Base-by-base conservation (phyloP, 2,888 invertebrate species). In the Microctonus aethiopoides region DNA sequence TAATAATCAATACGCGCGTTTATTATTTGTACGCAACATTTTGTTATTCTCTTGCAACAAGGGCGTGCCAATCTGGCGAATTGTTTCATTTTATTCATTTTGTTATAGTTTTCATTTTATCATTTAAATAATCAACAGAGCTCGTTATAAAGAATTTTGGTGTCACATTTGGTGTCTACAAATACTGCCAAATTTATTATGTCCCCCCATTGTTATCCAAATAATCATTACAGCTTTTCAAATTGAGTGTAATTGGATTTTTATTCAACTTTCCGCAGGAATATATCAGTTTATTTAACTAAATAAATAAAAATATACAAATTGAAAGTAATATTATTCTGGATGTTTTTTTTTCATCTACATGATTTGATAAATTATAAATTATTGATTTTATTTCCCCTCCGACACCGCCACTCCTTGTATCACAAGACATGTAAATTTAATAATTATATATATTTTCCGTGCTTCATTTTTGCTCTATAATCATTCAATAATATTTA, bases 1-100 rank as follows among this genome's bases (percentile, higher is more conserved):
- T 80, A 78, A 77, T 77, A 79, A 81, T 79, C 76, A 81, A 81
- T 81, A 83, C 78, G 78, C 77, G 75, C 70, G 77, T 77, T 72
- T 75, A 70, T 78, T 77, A 74, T 77, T 79, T 76, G 76, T 75
- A 76, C 72, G 75, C 72, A 77, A 75, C 77, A 68, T 72, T 75
- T 78, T 68, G 74, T n/a, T 68, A 67, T 64, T 68, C 57, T 54
- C 13, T 62, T 60, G 68, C 29, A 72, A 72, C 78, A 78, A 80
- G 80, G 77, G 80, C 77, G 76, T 80, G 80, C 76, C 80, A 74
- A 77, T 78, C 73, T 78, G 77, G 72, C 71, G 67, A 77, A 78
- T 74, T 75, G 73, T 65, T 75, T 68, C 60, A 68, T 73, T 68
- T 69, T 68, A 67, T 56, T 64, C 61, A 24, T 56, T 63, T 56